Conservation (phyloP, 2,888 invertebrate species). For the Lasius fuliginosus region DNA sequence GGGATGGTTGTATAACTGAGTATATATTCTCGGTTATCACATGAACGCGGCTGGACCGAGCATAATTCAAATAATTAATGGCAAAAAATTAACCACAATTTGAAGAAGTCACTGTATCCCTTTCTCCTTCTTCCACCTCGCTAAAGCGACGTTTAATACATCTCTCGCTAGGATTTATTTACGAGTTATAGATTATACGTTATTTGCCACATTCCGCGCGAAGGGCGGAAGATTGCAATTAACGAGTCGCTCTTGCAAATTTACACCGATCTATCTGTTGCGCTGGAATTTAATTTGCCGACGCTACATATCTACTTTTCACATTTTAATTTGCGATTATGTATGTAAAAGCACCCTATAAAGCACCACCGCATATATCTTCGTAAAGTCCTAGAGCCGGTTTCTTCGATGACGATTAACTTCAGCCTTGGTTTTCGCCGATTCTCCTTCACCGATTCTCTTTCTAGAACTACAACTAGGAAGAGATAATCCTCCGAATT, state of each 20-base stretch:
- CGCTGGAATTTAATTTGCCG: conserved; percentile 28
- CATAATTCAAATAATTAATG: conserved; percentile 27
- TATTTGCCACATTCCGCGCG: conserved; percentile 19
- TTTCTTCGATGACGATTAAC: conserved; percentile 31
- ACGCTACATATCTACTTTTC: conserved; percentile 6
- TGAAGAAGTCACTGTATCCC: background rate
- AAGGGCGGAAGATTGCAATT: conserved; percentile 36
- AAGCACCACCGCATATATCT: background rate
- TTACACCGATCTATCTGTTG: conserved; percentile 11
- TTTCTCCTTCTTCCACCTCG: background rate
- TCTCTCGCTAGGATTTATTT: background rate
- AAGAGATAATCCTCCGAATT: background rate
- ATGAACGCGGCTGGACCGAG: background rate
- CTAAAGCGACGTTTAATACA: background rate
- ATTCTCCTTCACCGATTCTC: conserved; percentile 23
- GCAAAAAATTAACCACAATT: background rate
- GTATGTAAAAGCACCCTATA: background rate
- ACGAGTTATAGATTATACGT: background rate
- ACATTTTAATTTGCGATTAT: conserved; percentile 18
- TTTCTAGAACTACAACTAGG: background rate
- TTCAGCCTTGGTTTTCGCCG: conserved; percentile 29
- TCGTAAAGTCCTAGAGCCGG: conserved; percentile 24
- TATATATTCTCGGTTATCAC: conserved; percentile 3
- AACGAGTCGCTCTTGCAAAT: conserved; percentile 4
- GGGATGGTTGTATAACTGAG: conserved; percentile 7